Percentiles rank a stretch among this genome's conserved stretches.
phyloP scores from a whole-genome alignment of 2,888 invertebrate species.

The Chelonus formosanus region DNA sequence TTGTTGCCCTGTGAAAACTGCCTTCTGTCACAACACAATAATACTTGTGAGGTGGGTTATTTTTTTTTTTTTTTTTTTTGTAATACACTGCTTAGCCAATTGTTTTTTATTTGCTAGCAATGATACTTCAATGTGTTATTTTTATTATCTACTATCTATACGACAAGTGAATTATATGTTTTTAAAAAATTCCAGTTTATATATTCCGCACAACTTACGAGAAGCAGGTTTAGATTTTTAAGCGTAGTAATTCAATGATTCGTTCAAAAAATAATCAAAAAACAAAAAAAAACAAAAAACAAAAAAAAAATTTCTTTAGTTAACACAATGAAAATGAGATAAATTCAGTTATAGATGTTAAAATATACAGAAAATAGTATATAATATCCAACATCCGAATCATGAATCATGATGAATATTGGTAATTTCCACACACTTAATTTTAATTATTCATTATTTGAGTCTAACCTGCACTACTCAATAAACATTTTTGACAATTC shows the following conservation, averaged over 20 bases:
- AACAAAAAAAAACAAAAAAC: background rate
- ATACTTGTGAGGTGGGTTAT: slow-evolving; percentile 62
- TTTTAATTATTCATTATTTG: no score
- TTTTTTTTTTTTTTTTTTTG: no score
- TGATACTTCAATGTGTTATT: background rate
- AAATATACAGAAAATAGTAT: no score
- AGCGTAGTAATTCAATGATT: slow-evolving; percentile 5
- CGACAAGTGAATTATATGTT: background rate
- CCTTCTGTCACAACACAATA: slow-evolving; percentile 71
- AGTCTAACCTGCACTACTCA: no score
- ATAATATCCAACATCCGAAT: no score
- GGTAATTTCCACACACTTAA: no score
- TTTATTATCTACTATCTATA: background rate
- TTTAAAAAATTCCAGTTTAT: background rate
- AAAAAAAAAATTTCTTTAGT: background rate
- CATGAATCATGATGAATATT: no score
- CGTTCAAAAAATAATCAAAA: background rate
- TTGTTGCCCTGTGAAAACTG: slow-evolving; percentile 77
- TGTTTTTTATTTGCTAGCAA: slow-evolving; percentile 5
- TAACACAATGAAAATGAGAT: no score
- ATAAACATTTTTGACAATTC: background rate
- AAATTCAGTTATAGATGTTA: no score
- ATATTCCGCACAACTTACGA: slow-evolving; percentile 5
- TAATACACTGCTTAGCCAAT: slow-evolving; percentile 13
- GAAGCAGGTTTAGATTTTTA: slow-evolving; percentile 5